These are phyloP conservation scores for Hippoglossus hippoglossus DNA, from an alignment of 2,797 vertebrate species.

Conservation along the genomic window DNA sequence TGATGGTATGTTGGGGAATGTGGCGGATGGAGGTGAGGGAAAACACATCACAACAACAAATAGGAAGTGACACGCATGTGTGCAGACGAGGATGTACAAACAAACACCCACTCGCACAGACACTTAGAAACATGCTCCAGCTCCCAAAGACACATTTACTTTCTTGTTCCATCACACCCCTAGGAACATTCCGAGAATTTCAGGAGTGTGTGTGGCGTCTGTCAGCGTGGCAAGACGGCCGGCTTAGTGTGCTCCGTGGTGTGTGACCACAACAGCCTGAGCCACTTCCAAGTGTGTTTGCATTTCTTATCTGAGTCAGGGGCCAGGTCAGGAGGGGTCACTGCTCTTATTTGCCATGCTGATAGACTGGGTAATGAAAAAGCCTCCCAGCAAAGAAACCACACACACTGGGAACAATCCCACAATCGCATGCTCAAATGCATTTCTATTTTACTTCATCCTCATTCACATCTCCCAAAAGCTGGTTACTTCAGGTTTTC, in stretches of 20 bases:
- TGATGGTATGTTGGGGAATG: constrained; percentile 46
- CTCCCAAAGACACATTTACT: constrained; percentile 32
- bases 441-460: constrained; percentile 12
- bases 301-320: constrained; percentile 72
- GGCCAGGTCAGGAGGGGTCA: constrained; percentile 69
- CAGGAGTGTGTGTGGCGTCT: constrained; percentile 30
- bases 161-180: constrained; percentile 6
- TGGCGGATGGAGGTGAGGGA: constrained; percentile 30
- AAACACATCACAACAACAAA: constrained; percentile 62
- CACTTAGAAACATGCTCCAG: constrained; percentile 13
- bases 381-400: constrained; percentile 49
- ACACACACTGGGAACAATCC: constrained; percentile 24
- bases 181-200: constrained; percentile 11
- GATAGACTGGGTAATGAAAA: constrained; percentile 76
- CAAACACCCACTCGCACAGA: constrained; percentile 1
- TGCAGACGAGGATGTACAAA: constrained; percentile 34
- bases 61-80: constrained; percentile 60
- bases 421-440: constrained; percentile 14
- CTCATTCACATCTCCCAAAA: not conserved
- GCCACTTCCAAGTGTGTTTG: constrained; percentile 71
- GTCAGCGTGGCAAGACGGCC: constrained; percentile 34
- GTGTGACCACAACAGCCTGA: constrained; percentile 54
- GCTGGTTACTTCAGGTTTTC: constrained; percentile 6
- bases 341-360: constrained; percentile 69
- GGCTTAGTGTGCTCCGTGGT: constrained; percentile 56